phyloP scores from a whole-genome alignment of 1,140 invertebrate genomes.

The Penaeus vannamei region DNA sequence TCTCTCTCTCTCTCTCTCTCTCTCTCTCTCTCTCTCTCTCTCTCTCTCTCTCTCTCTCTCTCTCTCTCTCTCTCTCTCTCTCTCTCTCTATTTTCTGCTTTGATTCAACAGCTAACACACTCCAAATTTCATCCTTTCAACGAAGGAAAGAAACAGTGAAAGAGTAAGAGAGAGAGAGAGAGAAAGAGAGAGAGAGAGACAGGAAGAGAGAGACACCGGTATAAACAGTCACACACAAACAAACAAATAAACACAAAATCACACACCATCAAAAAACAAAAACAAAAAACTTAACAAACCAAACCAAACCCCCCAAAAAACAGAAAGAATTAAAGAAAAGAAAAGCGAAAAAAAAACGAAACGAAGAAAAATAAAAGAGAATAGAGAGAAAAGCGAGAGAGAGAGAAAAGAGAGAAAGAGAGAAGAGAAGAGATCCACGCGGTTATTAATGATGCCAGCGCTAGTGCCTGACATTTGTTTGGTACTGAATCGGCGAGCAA shows the following conservation, averaged over 20 bases:
- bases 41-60: too few relatives aligned
- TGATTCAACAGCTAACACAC: too few relatives aligned
- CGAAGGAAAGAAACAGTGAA: neutral
- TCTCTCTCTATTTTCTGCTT: too few relatives aligned
- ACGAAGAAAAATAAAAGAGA: neutral
- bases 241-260: too few relatives aligned
- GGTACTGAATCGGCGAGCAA: constrained; percentile 25
- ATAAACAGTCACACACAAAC: too few relatives aligned
- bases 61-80: too few relatives aligned
- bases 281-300: too few relatives aligned
- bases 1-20: too few relatives aligned
- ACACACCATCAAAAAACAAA: too few relatives aligned
- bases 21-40: too few relatives aligned
- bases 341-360: neutral
- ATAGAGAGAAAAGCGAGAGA: neutral
- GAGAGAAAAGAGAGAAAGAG: neutral
- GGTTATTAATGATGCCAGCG: constrained; percentile 13
- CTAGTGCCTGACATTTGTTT: constrained; percentile 38
- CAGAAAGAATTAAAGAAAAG: neutral
- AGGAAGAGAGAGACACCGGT: neutral
- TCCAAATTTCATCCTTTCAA: too few relatives aligned
- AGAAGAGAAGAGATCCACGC: neutral
- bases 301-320: neutral
- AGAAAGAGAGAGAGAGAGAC: neutral
- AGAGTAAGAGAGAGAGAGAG: constrained; percentile 21